These are phyloP conservation scores for Opisthocomus hoazin DNA, from an alignment of 2,113 vertebrate species.

Conservation along the genomic window DNA sequence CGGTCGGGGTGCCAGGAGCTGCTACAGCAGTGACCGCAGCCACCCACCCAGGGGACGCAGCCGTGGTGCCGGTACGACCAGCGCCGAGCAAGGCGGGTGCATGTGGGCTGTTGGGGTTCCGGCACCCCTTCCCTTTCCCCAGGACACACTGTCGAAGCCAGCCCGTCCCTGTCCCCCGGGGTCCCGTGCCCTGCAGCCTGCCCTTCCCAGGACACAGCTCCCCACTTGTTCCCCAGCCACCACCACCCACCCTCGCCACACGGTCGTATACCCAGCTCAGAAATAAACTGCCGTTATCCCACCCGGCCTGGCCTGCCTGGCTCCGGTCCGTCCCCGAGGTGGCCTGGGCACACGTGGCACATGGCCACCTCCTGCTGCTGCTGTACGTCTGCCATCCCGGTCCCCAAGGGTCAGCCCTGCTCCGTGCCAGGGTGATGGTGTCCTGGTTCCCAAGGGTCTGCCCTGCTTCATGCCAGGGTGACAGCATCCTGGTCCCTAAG, in stretches of 20 bases:
- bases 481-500: accelerated
- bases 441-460: background rate
- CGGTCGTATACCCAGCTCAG: background rate
- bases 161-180: background rate
- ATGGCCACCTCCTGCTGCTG: background rate
- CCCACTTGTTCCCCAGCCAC: background rate
- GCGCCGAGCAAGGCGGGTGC: accelerated
- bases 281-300: constrained; percentile 37
- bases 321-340: background rate
- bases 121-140: background rate
- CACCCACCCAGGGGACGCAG: background rate
- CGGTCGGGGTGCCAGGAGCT: background rate
- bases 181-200: background rate
- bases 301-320: background rate
- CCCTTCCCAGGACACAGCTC: background rate
- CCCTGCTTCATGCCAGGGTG: accelerated
- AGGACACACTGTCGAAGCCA: accelerated
- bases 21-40: background rate
- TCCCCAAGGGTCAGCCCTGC: background rate
- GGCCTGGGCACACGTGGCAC: background rate
- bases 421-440: background rate
- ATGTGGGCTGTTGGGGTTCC: background rate
- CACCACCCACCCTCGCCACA: background rate
- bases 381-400: background rate
- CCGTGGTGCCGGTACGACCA: background rate